These are phyloP conservation scores for Palloptera scutellata DNA, from an alignment of 2,888 invertebrate species.

Conservation along the genomic window DNA sequence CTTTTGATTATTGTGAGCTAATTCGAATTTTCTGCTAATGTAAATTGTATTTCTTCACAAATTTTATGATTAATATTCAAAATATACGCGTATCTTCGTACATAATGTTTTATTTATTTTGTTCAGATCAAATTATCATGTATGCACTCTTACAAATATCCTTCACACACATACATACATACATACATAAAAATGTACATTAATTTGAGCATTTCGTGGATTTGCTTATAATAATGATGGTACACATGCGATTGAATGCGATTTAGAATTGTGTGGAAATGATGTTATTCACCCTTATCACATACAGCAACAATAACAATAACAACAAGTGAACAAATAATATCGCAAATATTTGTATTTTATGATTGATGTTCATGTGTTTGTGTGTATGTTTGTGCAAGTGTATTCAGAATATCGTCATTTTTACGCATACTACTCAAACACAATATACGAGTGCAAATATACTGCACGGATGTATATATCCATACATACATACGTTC, in stretches of 20 bases:
- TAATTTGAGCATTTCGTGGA: background rate
- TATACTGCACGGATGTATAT: background rate
- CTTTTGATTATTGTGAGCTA: too few relatives aligned
- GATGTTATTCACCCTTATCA: conserved; percentile 1
- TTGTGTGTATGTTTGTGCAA: background rate
- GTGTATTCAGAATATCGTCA: background rate
- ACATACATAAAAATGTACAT: background rate
- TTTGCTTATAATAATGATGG: too few relatives aligned
- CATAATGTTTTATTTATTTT: too few relatives aligned
- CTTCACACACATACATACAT: background rate
- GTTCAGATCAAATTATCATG: too few relatives aligned
- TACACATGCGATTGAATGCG: too few relatives aligned
- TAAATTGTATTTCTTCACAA: too few relatives aligned
- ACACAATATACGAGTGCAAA: background rate
- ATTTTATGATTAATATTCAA: too few relatives aligned
- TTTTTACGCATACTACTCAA: too few relatives aligned
- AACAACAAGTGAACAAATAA: conserved; percentile 47
- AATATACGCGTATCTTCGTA: too few relatives aligned
- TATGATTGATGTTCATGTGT: conserved; percentile 53
- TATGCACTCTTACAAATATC: too few relatives aligned
- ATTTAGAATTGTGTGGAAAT: background rate
- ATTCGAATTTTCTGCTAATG: too few relatives aligned
- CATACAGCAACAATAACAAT: conserved; percentile 5
- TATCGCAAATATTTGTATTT: conserved; percentile 56
- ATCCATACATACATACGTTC: conserved; percentile 8